These are phyloP conservation scores for Parapristionchus giblindavisi DNA, from an alignment of 2,888 invertebrate species.

Conservation along the genomic window DNA sequence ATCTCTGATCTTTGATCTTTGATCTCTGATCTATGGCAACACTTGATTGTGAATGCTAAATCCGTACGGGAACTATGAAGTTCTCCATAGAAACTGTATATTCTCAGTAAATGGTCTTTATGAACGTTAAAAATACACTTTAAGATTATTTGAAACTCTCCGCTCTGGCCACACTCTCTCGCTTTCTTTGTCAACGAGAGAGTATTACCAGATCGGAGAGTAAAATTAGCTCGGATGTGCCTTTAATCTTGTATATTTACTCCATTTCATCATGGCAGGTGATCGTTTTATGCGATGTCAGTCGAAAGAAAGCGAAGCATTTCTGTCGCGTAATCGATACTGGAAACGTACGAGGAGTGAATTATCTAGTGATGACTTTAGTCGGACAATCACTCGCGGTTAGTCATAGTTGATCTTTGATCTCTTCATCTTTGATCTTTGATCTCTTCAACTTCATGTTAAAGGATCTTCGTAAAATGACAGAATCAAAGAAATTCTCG, in stretches of 20 bases:
- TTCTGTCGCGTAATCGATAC: constrained; percentile 48
- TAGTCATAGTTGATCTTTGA: constrained; percentile 7
- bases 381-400: constrained; percentile 49
- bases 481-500: constrained; percentile 42
- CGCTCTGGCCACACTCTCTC: no score
- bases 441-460: background rate
- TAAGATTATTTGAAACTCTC: no score
- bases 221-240: no score
- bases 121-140: no score
- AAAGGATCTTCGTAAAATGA: constrained; percentile 32
- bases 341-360: constrained; percentile 45
- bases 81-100: no score
- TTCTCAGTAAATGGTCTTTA: no score
- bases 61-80: no score
- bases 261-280: background rate
- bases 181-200: no score
- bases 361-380: constrained; percentile 59
- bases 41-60: no score
- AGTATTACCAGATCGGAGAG: no score
- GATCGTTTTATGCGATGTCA: background rate
- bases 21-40: no score
- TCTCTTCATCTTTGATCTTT: background rate
- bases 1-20: no score
- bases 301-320: constrained; percentile 42
- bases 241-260: background rate